Conservation (phyloP, 2,113 vertebrate genomes). For the Larimichthys crocea region DNA sequence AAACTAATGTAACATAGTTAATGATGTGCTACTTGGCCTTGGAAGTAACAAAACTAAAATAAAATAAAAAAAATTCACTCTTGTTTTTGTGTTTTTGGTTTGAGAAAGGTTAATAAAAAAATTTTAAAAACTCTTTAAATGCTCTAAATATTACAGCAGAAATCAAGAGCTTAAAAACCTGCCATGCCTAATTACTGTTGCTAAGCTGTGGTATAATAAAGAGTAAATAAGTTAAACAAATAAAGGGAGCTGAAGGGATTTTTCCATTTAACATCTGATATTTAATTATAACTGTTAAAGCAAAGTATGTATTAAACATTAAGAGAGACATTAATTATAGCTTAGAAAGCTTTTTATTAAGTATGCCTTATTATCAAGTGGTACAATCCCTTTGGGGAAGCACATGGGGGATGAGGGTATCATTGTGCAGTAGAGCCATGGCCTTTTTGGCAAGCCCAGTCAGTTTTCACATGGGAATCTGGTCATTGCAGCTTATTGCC, state of each 20-base stretch:
- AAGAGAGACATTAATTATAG: background rate
- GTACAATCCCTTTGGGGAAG: background rate
- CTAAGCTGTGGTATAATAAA: too few relatives aligned
- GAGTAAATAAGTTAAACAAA: background rate
- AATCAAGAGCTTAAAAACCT: background rate
- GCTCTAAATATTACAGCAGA: background rate
- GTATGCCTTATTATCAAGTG: background rate
- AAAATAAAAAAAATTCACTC: too few relatives aligned
- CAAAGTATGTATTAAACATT: background rate
- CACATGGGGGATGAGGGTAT: background rate
- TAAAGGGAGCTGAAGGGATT: too few relatives aligned
- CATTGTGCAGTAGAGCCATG: slow-evolving; percentile 15
- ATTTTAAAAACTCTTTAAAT: background rate
- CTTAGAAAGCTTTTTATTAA: background rate
- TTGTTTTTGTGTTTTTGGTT: background rate
- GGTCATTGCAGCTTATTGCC: slow-evolving; percentile 29
- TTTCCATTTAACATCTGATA: too few relatives aligned
- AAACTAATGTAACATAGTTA: too few relatives aligned
- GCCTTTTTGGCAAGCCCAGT: slow-evolving; percentile 46
- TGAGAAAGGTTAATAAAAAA: background rate
- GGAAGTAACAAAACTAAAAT: too few relatives aligned
- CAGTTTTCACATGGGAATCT: slow-evolving; percentile 74
- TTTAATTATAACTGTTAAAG: background rate
- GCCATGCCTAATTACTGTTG: background rate
- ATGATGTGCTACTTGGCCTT: too few relatives aligned